These are phyloP conservation scores for Antechinus stuartii DNA, from an alignment of 2,113 vertebrate genomes.

Conservation along the genomic window DNA sequence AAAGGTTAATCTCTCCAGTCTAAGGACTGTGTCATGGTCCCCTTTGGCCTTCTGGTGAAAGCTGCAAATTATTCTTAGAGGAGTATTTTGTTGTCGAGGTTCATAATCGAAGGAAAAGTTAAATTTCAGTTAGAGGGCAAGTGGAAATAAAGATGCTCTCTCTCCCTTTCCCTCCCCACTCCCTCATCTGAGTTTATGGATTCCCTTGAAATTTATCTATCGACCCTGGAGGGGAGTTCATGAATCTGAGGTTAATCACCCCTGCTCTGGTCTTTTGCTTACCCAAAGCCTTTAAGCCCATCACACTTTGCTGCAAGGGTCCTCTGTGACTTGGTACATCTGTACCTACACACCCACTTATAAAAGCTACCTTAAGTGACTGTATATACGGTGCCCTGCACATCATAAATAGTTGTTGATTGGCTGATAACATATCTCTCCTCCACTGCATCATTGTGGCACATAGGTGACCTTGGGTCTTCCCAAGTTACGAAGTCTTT, in stretches of 20 bases:
- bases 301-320: not conserved
- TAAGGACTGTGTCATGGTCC: not conserved
- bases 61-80: not conserved
- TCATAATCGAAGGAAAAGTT: not conserved
- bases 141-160: not conserved
- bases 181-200: not conserved
- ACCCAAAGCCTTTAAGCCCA: not conserved
- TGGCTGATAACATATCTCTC: not conserved
- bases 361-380: not conserved
- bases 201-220: not conserved
- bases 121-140: not conserved
- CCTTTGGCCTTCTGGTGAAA: not conserved
- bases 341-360: too few relatives aligned
- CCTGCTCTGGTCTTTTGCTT: not conserved
- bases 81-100: not conserved
- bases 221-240: not conserved
- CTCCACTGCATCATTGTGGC: not conserved
- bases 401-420: not conserved
- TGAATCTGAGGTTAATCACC: not conserved
- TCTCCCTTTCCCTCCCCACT: too few relatives aligned
- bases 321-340: not conserved
- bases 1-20: not conserved
- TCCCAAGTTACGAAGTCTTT: not conserved
- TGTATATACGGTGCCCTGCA: not conserved
- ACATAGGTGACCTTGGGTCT: not conserved